phyloP scores from a whole-genome alignment of 2,888 invertebrate genomes.

The Isoperla grammatica region DNA sequence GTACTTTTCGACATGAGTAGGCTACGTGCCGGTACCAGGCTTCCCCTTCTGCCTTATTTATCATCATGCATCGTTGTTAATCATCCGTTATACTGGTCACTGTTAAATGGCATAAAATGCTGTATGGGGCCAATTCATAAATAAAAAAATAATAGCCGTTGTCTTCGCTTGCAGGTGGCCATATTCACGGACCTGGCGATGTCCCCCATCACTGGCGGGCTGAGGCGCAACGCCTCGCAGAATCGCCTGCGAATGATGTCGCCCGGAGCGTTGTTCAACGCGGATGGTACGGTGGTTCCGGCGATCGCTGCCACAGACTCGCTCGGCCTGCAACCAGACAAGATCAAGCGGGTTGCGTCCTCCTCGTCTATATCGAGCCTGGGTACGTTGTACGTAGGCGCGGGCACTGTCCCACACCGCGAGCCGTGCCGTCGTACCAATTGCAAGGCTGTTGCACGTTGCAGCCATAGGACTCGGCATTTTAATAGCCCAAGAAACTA shows the following conservation, averaged over 20 bases:
- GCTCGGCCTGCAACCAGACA: conserved; percentile 29
- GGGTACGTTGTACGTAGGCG: conserved; percentile 38
- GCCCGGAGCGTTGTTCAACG: conserved; percentile 39
- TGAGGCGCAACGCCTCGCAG: conserved; percentile 44
- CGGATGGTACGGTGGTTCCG: conserved; percentile 39
- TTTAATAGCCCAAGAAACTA: no score
- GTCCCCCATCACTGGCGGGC: conserved; percentile 38
- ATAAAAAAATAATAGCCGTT: no score
- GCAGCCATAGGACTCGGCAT: no score
- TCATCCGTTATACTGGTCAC: no score
- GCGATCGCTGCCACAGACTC: conserved; percentile 17
- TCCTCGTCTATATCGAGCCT: conserved; percentile 63
- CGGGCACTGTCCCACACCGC: neutral
- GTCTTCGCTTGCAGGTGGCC: no score
- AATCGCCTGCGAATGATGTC: conserved; percentile 45
- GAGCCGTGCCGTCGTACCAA: neutral
- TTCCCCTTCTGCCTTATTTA: no score
- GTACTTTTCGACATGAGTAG: no score
- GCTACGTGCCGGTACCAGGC: no score
- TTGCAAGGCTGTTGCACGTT: no score
- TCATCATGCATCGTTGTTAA: no score
- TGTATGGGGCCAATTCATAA: no score
- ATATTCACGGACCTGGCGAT: conserved; percentile 38
- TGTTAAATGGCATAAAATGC: no score
- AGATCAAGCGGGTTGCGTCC: conserved; percentile 56